Evolutionary conservation across 2,797 vertebrate species (phyloP), one percentile per base, ranked within the genome.

Genomic region (Loris lydekkerianus): DNA sequence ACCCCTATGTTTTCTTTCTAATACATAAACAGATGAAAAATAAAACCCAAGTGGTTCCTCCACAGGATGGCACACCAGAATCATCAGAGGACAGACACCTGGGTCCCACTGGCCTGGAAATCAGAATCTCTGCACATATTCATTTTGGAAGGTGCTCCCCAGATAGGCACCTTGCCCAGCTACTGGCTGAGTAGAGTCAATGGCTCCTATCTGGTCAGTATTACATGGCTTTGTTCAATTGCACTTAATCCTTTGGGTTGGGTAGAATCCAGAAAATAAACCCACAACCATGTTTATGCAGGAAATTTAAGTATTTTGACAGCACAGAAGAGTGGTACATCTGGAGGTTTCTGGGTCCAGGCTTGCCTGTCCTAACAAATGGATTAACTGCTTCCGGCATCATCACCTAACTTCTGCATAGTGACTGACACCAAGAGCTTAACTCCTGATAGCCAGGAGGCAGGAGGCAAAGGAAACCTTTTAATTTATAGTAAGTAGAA

Each of bases 401-500:
- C 69, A 7, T 94, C 89, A 37, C 72, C 72, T 78, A 81, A 67
- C 86, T 94, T 91, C 86, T 60, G 69, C 61, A 13, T 20, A 7
- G 5, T 2, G 82, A 60, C 88, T 34, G 67, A 95, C 86, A 95
- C 95, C 91, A 1, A 10, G 89, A 97, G 86, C 93, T 85, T 67
- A 89, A 56, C 87, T 88, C 43, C 70, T 29, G 23, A 56, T 67
- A 82, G 84, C 69, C 70, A 27, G 61, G 70, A 91, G 37, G 34
- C 25, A 93, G 82, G 82, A 58, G 40, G 76, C 58, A 75, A 65
- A 86, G 65, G 20, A 93, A 94, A 46, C 14, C 58, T 89, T 95
- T 89, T 91, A 93, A 97, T 96, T 93, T 93, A 96, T 84, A 73
- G 95, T 69, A 60, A 85, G 40, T 29, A 80, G 31, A 90, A 25